Evolutionary conservation across 2,797 vertebrate genomes (phyloP).

Genomic region (Alcedo quadribrachys): DNA sequence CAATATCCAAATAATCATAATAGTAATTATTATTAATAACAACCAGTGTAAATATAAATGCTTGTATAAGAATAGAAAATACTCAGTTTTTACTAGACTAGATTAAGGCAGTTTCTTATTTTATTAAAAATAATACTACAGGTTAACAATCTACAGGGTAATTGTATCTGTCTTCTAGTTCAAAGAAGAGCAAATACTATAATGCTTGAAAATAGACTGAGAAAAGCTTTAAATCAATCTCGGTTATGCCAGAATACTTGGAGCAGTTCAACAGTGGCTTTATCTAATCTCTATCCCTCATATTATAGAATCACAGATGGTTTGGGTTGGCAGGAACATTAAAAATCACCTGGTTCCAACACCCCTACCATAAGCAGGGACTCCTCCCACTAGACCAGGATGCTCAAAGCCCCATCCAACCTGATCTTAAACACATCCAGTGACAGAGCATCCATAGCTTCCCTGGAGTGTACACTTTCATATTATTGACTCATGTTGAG

Average conservation of each 20-base stretch:
- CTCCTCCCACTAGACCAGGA: no score
- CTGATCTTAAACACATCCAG: no score
- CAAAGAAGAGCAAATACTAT: background rate
- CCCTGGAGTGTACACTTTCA: no score
- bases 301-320: background rate
- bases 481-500: no score
- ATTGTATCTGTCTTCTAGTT: background rate
- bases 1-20: background rate
- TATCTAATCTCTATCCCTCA: background rate
- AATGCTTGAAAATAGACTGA: background rate
- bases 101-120: background rate
- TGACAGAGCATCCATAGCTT: no score
- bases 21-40: background rate
- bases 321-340: no score
- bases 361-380: no score
- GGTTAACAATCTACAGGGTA: background rate
- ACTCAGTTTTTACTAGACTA: background rate
- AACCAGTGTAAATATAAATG: background rate
- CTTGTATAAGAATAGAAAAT: background rate
- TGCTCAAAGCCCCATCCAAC: no score
- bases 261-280: background rate
- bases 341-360: no score
- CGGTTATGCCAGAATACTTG: background rate
- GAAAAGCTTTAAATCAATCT: background rate
- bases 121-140: background rate